Conservation (phyloP, 2,888 invertebrate species). For the Perizoma affinitatum region DNA sequence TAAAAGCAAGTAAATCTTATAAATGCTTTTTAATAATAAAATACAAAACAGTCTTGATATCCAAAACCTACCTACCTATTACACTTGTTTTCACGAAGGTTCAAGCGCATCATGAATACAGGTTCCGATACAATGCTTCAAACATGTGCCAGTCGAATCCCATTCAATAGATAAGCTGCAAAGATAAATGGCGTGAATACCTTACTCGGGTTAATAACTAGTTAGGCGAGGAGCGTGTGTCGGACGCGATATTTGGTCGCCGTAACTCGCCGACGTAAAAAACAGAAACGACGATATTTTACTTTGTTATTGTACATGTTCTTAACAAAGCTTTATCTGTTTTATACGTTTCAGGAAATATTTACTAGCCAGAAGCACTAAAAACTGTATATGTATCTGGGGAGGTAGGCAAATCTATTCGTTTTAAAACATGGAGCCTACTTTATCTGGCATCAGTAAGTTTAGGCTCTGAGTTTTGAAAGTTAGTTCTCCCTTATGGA, state of each 20-base stretch:
- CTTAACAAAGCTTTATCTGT: too few relatives aligned
- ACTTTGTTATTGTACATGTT: too few relatives aligned
- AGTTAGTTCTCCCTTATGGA: too few relatives aligned
- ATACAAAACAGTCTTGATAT: not conserved
- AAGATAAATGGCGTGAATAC: constrained; percentile 39
- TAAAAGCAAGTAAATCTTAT: too few relatives aligned
- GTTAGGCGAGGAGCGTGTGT: constrained; percentile 15
- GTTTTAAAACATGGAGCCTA: too few relatives aligned
- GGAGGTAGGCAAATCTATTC: too few relatives aligned
- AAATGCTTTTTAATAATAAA: too few relatives aligned
- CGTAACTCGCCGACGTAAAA: constrained; percentile 1
- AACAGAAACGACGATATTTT: not conserved
- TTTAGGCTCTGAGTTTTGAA: too few relatives aligned
- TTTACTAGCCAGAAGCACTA: too few relatives aligned
- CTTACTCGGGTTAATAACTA: constrained; percentile 34
- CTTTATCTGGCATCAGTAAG: too few relatives aligned
- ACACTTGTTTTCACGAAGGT: constrained; percentile 5
- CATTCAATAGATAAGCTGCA: constrained; percentile 40
- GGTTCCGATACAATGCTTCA: constrained; percentile 22
- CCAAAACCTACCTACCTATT: not conserved
- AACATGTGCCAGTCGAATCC: constrained; percentile 33
- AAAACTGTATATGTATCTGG: too few relatives aligned
- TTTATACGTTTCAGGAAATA: too few relatives aligned
- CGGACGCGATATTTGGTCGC: constrained; percentile 13
- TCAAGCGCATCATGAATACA: constrained; percentile 14